phyloP scores from a whole-genome alignment of 2,888 invertebrate species.

The Sesamia inferens region DNA sequence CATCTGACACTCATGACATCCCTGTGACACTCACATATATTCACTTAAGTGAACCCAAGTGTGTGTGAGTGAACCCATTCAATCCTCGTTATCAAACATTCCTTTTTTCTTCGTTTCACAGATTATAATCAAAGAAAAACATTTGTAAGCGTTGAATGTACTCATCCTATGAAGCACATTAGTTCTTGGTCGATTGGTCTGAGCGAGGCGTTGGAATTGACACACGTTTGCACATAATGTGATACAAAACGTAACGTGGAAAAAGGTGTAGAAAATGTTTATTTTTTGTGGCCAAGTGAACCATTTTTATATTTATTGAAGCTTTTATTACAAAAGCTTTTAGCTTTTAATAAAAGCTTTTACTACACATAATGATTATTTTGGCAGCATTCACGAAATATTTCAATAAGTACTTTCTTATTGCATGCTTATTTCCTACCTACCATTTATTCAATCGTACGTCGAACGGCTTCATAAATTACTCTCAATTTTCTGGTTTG shows the following conservation, averaged over 20 bases:
- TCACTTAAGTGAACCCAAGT: neutral
- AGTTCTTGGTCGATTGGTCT: conserved; percentile 26
- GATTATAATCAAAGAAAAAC: conserved; percentile 53
- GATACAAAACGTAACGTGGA: neutral
- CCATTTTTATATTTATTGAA: neutral
- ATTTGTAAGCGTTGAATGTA: conserved; percentile 23
- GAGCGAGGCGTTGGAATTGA: conserved; percentile 12
- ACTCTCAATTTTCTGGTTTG: neutral
- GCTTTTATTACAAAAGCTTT: neutral
- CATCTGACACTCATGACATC: neutral
- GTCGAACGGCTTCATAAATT: neutral
- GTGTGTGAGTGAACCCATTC: neutral
- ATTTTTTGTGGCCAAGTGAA: neutral
- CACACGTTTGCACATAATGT: conserved; percentile 15
- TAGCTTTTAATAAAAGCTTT: neutral
- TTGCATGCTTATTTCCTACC: neutral
- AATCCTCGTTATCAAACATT: conserved; percentile 23
- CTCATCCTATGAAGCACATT: conserved; percentile 35
- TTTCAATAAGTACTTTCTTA: neutral
- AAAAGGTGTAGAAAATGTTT: neutral
- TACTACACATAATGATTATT: neutral
- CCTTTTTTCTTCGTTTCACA: conserved; percentile 49
- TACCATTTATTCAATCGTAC: neutral
- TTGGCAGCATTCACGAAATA: neutral
- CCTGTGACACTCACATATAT: neutral